Conservation (phyloP, 2,113 vertebrate species). For the Platycercus adscitus region DNA sequence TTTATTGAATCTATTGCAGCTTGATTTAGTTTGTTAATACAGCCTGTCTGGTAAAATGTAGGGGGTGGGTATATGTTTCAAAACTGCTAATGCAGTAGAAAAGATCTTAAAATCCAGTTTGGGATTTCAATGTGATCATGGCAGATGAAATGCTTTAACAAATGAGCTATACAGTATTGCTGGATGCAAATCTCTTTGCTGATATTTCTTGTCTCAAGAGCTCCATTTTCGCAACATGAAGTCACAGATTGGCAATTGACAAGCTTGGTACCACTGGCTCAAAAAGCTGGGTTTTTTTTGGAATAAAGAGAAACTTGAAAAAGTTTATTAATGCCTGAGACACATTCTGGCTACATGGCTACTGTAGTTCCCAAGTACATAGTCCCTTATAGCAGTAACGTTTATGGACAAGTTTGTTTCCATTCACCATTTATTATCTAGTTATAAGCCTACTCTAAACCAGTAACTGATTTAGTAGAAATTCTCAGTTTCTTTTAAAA, state of each 20-base stretch:
- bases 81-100: neutral
- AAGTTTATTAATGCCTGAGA: neutral
- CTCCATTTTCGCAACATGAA: constrained; percentile 19
- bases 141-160: constrained; percentile 10
- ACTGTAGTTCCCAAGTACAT: neutral
- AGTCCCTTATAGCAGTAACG: neutral
- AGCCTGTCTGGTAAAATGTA: neutral
- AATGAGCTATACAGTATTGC: neutral
- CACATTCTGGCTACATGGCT: constrained; percentile 2
- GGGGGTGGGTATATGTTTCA: neutral
- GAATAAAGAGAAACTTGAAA: constrained; percentile 16
- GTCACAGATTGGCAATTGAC: neutral
- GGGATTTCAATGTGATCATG: neutral
- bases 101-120: neutral
- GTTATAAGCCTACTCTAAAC: constrained; percentile 18
- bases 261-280: neutral
- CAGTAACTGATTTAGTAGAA: neutral
- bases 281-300: neutral
- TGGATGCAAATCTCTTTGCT: neutral
- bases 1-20: neutral
- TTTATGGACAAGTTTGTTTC: constrained; percentile 32
- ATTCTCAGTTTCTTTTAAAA: constrained; percentile 23
- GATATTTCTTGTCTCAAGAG: neutral
- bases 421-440: constrained; percentile 53
- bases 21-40: neutral